These are phyloP conservation scores for Helostoma temminkii DNA, from an alignment of 2,797 vertebrate species.

Conservation along the genomic window DNA sequence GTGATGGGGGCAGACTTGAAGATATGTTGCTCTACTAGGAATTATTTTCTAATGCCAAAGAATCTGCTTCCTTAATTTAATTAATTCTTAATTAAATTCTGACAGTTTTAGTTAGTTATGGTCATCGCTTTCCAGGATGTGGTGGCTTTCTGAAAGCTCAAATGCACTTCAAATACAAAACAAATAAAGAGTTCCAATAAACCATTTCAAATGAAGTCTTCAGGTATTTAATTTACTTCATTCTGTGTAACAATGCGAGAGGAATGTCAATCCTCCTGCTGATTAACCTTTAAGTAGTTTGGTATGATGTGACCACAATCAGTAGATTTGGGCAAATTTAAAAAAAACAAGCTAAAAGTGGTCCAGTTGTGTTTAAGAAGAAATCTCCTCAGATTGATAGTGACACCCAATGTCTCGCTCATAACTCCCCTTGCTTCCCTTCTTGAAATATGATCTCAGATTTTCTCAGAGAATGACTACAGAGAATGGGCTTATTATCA, in stretches of 20 bases:
- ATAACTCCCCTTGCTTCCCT: conserved; percentile 43
- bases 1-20: conserved; percentile 14
- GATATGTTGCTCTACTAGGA: conserved; percentile 7
- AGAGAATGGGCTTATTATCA: conserved; percentile 57
- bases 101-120: no score
- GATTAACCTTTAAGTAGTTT: not conserved
- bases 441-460: conserved; percentile 55
- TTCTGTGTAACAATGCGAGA: not conserved
- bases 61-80: no score
- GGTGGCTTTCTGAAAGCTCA: not conserved
- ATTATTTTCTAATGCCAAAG: conserved; percentile 1
- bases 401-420: conserved; percentile 31
- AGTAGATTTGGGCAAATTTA: not conserved
- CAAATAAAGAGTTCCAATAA: not conserved
- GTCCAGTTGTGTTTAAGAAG: conserved; percentile 5
- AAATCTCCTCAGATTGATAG: conserved; percentile 12
- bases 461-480: conserved; percentile 45
- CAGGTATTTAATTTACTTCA: not conserved
- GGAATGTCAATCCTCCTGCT: not conserved
- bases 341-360: conserved; percentile 9
- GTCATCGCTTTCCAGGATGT: not conserved
- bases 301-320: conserved; percentile 3
- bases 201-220: not conserved
- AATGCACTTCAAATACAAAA: not conserved
- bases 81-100: no score